A percentile compares a stretch with the other conserved stretches of the same genome.
Conservation (phyloP, 2,797 vertebrate species). For the Vultur gryphus region DNA sequence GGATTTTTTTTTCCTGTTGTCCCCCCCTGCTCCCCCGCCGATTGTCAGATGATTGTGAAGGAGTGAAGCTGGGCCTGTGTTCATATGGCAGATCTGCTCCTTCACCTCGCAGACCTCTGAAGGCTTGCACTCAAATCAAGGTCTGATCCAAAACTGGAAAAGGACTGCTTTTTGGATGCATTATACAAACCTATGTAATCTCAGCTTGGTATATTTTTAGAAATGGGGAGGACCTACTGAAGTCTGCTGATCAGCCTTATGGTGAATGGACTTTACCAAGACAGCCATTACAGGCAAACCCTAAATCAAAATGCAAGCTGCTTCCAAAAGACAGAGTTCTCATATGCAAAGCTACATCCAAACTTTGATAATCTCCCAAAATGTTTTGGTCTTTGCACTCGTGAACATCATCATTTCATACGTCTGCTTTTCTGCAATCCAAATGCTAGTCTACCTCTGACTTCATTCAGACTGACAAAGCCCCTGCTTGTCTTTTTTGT, state of each 20-base stretch:
- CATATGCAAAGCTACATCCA: background rate
- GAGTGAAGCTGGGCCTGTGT: background rate
- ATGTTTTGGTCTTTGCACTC: background rate
- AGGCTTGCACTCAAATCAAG: background rate
- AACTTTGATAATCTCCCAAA: background rate
- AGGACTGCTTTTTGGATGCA: background rate
- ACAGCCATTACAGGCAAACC: background rate
- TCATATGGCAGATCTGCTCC: background rate
- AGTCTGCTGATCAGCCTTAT: background rate
- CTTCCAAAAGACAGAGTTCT: background rate
- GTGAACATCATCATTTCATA: accelerated
- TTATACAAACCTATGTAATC: background rate
- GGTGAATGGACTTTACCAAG: accelerated
- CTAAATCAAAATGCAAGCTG: background rate
- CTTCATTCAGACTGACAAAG: background rate
- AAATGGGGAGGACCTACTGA: background rate
- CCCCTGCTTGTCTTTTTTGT: background rate
- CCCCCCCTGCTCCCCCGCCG: background rate
- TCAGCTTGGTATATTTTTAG: background rate
- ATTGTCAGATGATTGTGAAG: background rate
- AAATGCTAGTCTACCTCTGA: background rate
- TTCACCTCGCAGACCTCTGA: background rate
- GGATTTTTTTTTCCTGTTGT: background rate
- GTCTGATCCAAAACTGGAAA: background rate
- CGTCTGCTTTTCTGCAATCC: background rate